A percentile compares a stretch with the other conserved stretches of the same genome.
These are phyloP conservation scores for Ophioninae sp. DNA, from an alignment of 2,888 invertebrate species.

Conservation along the genomic window DNA sequence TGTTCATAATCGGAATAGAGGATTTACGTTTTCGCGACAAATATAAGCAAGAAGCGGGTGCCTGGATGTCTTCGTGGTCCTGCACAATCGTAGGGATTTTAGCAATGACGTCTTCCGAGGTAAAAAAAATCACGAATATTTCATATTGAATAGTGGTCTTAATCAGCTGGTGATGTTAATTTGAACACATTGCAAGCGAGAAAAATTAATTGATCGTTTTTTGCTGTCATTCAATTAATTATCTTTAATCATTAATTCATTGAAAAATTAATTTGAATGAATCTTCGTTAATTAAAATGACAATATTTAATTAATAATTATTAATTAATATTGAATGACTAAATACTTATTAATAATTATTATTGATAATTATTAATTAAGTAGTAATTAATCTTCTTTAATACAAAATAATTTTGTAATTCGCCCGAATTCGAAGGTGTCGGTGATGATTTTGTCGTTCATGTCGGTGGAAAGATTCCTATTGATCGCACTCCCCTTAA, in stretches of 20 bases:
- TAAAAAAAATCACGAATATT: background rate
- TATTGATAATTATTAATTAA: too few species aligned
- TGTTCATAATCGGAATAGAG: slow-evolving; percentile 84
- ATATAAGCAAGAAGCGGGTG: slow-evolving; percentile 83
- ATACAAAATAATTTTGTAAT: too few species aligned
- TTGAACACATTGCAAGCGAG: background rate
- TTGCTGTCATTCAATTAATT: too few species aligned
- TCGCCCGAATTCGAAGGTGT: slow-evolving; percentile 80
- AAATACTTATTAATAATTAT: too few species aligned
- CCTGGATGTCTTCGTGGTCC: slow-evolving; percentile 86
- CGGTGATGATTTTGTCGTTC: slow-evolving; percentile 86
- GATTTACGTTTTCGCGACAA: slow-evolving; percentile 84
- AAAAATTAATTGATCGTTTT: background rate
- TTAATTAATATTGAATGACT: too few species aligned
- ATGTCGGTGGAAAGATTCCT: slow-evolving; percentile 87
- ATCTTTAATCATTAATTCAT: too few species aligned
- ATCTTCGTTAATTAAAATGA: too few species aligned
- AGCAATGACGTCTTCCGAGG: slow-evolving; percentile 87
- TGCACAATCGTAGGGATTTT: slow-evolving; percentile 85
- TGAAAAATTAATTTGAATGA: too few species aligned
- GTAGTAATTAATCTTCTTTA: background rate
- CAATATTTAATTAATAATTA: too few species aligned
- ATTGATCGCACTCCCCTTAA: slow-evolving; percentile 84
- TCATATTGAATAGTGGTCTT: too few species aligned
- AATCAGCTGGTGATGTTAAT: too few species aligned